Evolutionary conservation across 2,888 invertebrate species (phyloP).

Genomic region (Lacanobia oleracea): DNA sequence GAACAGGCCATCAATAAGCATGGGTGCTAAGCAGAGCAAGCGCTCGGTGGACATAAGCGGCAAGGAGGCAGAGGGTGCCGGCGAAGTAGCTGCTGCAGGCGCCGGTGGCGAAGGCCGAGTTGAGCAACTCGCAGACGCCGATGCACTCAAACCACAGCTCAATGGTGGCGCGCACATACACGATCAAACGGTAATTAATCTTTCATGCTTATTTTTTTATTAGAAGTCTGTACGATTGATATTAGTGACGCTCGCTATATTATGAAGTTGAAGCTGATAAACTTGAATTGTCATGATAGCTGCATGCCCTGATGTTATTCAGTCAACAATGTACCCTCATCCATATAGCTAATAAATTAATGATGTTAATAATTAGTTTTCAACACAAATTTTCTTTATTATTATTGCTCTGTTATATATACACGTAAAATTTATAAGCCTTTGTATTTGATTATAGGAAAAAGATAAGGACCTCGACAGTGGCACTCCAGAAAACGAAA

Average conservation of each 20-base stretch:
- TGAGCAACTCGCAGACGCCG: slow-evolving; percentile 94
- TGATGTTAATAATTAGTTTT: not conserved
- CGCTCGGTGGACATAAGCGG: slow-evolving; percentile 96
- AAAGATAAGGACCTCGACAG: slow-evolving; percentile 90
- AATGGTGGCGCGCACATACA: slow-evolving; percentile 93
- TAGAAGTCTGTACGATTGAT: not conserved
- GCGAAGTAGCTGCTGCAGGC: slow-evolving; percentile 91
- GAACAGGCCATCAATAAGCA: slow-evolving; percentile 86
- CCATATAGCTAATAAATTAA: not conserved
- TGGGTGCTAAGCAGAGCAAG: slow-evolving; percentile 97
- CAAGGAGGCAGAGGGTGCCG: slow-evolving; percentile 91
- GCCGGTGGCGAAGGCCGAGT: slow-evolving; percentile 93
- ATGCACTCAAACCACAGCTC: slow-evolving; percentile 93
- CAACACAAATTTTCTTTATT: slow-evolving; percentile 3
- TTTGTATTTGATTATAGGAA: slow-evolving; percentile 84
- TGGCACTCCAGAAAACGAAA: slow-evolving; percentile 92
- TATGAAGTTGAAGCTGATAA: not conserved
- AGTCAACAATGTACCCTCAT: not conserved
- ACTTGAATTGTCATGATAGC: slow-evolving; percentile 3
- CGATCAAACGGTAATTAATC: slow-evolving; percentile 88
- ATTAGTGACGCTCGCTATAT: not conserved
- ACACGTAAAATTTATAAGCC: not conserved
- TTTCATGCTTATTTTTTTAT: too few species aligned
- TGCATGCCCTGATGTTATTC: not conserved
- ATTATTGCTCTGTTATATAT: not conserved